Evolutionary conservation across 1,140 invertebrate species (phyloP).

Genomic region (Zophobas morio): DNA sequence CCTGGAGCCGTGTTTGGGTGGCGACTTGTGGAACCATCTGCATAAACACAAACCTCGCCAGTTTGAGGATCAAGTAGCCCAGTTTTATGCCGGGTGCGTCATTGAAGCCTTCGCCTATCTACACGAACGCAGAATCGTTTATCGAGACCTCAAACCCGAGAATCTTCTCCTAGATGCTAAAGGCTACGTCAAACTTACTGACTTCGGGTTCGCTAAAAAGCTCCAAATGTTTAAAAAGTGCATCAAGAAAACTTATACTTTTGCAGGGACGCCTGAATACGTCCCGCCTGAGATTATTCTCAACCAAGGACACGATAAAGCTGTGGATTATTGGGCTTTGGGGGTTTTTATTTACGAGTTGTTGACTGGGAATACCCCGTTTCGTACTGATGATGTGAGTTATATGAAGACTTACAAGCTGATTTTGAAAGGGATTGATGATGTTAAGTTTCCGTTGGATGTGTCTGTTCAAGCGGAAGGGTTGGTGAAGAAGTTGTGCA

Average conservation of each 20-base stretch:
- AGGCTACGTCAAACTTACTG: constrained; percentile 95
- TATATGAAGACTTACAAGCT: constrained; percentile 98
- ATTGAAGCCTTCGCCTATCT: constrained; percentile 93
- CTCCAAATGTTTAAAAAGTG: constrained; percentile 70
- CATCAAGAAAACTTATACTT: constrained; percentile 95
- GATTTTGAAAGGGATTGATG: constrained; percentile 92
- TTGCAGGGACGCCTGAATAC: constrained; percentile 95
- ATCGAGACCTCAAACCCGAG: constrained; percentile 96
- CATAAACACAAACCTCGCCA: constrained; percentile 79
- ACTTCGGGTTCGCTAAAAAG: constrained; percentile 96
- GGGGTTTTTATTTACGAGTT: constrained; percentile 94
- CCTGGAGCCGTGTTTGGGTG: constrained; percentile 96
- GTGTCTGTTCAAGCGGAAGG: constrained; percentile 84
- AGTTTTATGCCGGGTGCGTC: constrained; percentile 93
- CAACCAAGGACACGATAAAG: constrained; percentile 90
- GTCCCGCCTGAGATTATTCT: constrained; percentile 94
- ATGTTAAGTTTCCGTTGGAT: constrained; percentile 86
- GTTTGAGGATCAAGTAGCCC: constrained; percentile 87
- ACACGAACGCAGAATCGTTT: constrained; percentile 90
- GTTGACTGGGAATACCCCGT: constrained; percentile 93
- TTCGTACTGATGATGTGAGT: constrained; percentile 79
- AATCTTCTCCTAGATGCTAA: constrained; percentile 89
- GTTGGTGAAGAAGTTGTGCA: constrained; percentile 89
- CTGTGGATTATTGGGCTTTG: constrained; percentile 95
- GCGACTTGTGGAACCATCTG: constrained; percentile 96